A percentile compares a stretch with the other conserved stretches of the same genome.
These are phyloP conservation scores for Temnothorax unifasciatus DNA, from an alignment of 2,888 invertebrate species.

Conservation along the genomic window DNA sequence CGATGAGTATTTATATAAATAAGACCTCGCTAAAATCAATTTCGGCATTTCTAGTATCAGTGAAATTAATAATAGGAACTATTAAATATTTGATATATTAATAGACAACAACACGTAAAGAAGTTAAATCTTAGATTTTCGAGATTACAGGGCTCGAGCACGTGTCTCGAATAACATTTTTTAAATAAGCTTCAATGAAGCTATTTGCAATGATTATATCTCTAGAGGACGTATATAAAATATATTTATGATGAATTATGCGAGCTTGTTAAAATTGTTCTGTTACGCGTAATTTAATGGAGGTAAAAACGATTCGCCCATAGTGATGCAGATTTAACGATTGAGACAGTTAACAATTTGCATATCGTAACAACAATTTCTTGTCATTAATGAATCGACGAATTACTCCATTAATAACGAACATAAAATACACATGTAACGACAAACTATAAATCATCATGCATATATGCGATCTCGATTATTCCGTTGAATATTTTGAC, in stretches of 20 bases:
- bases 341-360: conserved; percentile 34
- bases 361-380: conserved; percentile 25
- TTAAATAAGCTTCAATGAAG: neutral
- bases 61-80: conserved; percentile 29
- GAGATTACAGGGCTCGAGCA: neutral
- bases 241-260: conserved; percentile 31
- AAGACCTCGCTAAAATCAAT: conserved; percentile 14
- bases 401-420: neutral
- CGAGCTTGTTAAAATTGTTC: conserved; percentile 39
- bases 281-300: conserved; percentile 8
- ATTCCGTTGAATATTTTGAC: conserved; percentile 16
- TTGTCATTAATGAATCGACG: conserved; percentile 30
- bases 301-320: neutral
- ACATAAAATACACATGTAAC: conserved; percentile 22
- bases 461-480: neutral
- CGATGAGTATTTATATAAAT: conserved; percentile 41
- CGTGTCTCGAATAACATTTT: conserved; percentile 31
- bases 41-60: conserved; percentile 7
- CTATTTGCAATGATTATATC: conserved; percentile 5
- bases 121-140: conserved; percentile 8
- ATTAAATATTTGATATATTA: conserved; percentile 65
- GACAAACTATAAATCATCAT: neutral
- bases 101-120: conserved; percentile 43
- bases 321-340: neutral
- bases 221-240: conserved; percentile 21